These are phyloP conservation scores for Ptyas mucosa DNA, from an alignment of 2,113 vertebrate species.

Conservation along the genomic window DNA sequence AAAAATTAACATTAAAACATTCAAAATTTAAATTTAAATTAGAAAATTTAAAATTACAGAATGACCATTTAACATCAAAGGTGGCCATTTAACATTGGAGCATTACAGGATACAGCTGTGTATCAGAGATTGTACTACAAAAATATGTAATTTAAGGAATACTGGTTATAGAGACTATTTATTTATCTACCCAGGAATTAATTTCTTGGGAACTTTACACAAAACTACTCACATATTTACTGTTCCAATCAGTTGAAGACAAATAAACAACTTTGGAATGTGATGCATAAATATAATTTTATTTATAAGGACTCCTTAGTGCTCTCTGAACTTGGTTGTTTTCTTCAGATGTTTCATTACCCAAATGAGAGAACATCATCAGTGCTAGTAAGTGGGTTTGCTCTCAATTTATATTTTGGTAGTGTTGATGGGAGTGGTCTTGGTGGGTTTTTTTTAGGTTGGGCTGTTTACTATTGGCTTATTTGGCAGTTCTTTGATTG, in stretches of 20 bases:
- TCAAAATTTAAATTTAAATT: not conserved
- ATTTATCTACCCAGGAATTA: not conserved
- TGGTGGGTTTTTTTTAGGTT: not conserved
- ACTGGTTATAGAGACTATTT: not conserved
- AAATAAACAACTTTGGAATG: not conserved
- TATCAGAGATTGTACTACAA: not conserved
- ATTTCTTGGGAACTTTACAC: not conserved
- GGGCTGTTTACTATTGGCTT: not conserved
- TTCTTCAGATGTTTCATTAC: not conserved
- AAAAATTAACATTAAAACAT: not conserved
- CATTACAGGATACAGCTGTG: not conserved
- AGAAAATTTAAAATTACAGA: not conserved
- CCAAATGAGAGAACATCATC: not conserved
- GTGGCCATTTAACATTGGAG: not conserved
- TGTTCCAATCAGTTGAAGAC: not conserved
- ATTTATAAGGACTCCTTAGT: not conserved
- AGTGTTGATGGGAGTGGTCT: not conserved
- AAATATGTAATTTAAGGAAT: not conserved
- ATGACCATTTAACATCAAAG: not conserved
- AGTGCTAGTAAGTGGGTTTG: not conserved
- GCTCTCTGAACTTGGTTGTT: not conserved
- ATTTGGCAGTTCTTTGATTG: not conserved
- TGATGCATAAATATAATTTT: not conserved
- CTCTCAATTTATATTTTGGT: not conserved
- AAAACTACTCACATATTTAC: not conserved